Evolutionary conservation across 2,113 vertebrate species (phyloP).

Genomic region (Xiphophorus couchianus): DNA sequence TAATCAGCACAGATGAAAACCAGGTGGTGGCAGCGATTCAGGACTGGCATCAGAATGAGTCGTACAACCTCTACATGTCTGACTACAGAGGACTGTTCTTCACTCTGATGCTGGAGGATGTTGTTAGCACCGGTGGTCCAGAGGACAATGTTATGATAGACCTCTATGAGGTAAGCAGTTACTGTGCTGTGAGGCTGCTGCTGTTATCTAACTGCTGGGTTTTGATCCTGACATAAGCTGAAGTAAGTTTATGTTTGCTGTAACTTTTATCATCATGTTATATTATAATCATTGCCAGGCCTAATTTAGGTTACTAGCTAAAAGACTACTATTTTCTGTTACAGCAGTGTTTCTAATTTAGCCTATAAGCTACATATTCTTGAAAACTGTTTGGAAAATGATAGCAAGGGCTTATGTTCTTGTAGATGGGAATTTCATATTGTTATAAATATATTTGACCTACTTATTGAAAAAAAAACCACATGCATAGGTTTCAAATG

Average conservation of each 20-base stretch:
- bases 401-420: background rate
- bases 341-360: too few relatives aligned
- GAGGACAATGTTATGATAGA: conserved; percentile 96
- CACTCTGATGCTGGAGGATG: conserved; percentile 91
- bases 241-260: too few relatives aligned
- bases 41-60: conserved; percentile 94
- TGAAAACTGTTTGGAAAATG: background rate
- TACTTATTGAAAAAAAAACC: background rate
- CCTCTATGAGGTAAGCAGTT: conserved; percentile 91
- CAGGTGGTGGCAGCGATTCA: conserved; percentile 93
- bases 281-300: too few relatives aligned
- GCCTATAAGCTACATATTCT: background rate
- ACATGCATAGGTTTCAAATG: background rate
- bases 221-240: background rate
- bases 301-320: too few relatives aligned
- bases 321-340: too few relatives aligned
- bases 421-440: background rate
- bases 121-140: conserved; percentile 89
- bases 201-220: conserved; percentile 10
- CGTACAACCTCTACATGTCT: conserved; percentile 93
- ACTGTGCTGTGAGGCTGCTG: background rate
- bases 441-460: background rate
- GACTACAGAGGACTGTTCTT: conserved; percentile 90
- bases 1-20: conserved; percentile 95
- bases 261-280: too few relatives aligned